These are phyloP conservation scores for Apodemia hepburni DNA, from an alignment of 2,888 invertebrate genomes.

Conservation along the genomic window DNA sequence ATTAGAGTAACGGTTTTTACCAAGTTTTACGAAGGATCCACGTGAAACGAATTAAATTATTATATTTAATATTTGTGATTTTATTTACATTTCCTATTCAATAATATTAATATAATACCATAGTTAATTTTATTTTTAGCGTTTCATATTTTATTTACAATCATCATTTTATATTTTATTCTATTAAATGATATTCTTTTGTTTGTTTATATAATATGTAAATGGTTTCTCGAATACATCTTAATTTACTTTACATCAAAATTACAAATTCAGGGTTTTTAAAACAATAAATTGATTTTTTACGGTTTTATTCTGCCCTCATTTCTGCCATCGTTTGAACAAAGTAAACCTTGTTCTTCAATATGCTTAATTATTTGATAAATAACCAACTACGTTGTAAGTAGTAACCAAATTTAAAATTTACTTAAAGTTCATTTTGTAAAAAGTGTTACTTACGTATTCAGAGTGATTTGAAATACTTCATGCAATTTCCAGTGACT, in stretches of 20 bases:
- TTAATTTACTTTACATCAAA: no score
- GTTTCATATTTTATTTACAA: no score
- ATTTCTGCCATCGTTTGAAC: background rate
- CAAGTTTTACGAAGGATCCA: conserved; percentile 53
- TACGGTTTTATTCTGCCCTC: no score
- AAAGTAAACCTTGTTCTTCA: background rate
- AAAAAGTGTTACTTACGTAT: background rate
- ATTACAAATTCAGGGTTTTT: background rate
- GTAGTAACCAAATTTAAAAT: background rate
- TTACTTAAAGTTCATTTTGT: background rate
- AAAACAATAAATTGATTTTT: no score
- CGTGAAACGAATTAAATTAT: conserved; percentile 41
- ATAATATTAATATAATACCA: no score
- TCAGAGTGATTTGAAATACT: background rate
- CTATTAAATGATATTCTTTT: no score
- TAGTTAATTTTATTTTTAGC: no score
- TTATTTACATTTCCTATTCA: background rate
- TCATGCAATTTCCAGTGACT: background rate
- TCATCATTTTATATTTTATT: no score
- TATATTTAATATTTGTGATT: conserved; percentile 2
- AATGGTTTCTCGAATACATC: background rate
- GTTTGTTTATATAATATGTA: background rate
- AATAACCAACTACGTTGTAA: background rate
- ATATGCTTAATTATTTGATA: background rate
- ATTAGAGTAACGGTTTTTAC: conserved; percentile 31